A percentile compares a stretch with the other conserved stretches of the same genome.
phyloP scores from a whole-genome alignment of 2,113 vertebrate species.

The Platanista minor region DNA sequence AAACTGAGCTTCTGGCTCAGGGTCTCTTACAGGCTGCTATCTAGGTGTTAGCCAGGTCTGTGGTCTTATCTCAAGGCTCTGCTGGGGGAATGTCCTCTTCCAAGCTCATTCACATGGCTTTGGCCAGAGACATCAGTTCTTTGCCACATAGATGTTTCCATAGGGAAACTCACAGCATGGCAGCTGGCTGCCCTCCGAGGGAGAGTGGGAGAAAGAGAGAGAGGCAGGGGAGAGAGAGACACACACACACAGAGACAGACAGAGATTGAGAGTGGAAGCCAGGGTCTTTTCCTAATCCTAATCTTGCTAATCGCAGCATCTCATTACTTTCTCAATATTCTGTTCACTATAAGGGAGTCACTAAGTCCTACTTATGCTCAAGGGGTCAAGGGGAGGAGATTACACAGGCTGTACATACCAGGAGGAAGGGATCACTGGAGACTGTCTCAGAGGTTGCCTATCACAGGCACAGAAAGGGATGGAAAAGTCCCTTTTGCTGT shows the following conservation, averaged over 20 bases:
- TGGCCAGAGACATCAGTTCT: not conserved
- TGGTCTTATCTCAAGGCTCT: not conserved
- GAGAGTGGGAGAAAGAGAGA: not conserved
- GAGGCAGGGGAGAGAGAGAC: not conserved
- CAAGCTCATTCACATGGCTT: not conserved
- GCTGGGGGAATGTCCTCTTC: not conserved
- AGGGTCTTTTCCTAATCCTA: not conserved
- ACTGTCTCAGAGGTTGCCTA: not conserved
- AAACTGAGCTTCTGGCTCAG: not conserved
- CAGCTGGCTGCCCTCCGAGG: not conserved
- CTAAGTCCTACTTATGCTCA: not conserved
- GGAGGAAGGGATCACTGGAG: not conserved
- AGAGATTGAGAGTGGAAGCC: not conserved
- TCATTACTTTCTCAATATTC: not conserved
- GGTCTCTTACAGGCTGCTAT: not conserved
- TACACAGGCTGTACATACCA: accelerated
- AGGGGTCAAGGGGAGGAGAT: not conserved
- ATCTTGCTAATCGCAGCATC: not conserved
- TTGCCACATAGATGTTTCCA: not conserved
- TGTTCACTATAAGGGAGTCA: not conserved
- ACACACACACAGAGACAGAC: not conserved
- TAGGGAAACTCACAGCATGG: not conserved
- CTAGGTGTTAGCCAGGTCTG: not conserved
- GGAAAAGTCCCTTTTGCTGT: not conserved
- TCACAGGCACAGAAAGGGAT: not conserved